Evolutionary conservation across 2,888 invertebrate species (phyloP), one percentile per base, ranked within the genome.

Genomic region (Melanostoma mellinum): DNA sequence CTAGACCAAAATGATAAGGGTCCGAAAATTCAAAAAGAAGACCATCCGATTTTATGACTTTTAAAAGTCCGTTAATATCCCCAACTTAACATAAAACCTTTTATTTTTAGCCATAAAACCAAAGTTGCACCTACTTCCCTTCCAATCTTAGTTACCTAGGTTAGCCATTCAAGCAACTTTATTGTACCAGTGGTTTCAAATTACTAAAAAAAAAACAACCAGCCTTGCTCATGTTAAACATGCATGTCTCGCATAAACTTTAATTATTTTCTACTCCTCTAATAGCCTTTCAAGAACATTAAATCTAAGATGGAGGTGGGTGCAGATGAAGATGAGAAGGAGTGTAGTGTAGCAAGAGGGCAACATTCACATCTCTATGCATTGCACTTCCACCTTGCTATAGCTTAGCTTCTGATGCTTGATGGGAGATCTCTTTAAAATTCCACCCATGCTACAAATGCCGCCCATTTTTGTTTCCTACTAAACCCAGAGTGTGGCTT

Each of bases 401-500:
- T 20, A 20, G 20, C 20, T 20, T 20, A 20, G 20, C 20, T 20
- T 20, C 20, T 20, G 20, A 20, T 20, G 20, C 63, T 50, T 50
- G 48, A 63, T 82, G 82, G 82, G 73, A 61, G 73, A 82, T 74
- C 82, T 69, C 48, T 69, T 82, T 78, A 73, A 78, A 73, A 82
- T 78, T 82, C 82, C 82, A 73, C 82, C 82, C 78, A 74, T 73
- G 82, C 63, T 78, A 69, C 73, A 69, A 46, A 69, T 73, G 78
- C 73, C 78, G 73, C 82, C 82, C 72, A 67, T 72, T 72, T 71
- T 53, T 35, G 38, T 56, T 20, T 20, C 20, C 20, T 20, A 20
- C 20, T 20, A 20, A 1, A 20, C 20, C 20, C 20, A 20, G 20
- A 20, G 20, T 20, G 20, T 20, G 20, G 20, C 20, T 20, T 20